Percentiles rank a stretch among this genome's conserved stretches.
Evolutionary conservation across 2,888 invertebrate species (phyloP).

Genomic region (Leptodirus hochenwartii): DNA sequence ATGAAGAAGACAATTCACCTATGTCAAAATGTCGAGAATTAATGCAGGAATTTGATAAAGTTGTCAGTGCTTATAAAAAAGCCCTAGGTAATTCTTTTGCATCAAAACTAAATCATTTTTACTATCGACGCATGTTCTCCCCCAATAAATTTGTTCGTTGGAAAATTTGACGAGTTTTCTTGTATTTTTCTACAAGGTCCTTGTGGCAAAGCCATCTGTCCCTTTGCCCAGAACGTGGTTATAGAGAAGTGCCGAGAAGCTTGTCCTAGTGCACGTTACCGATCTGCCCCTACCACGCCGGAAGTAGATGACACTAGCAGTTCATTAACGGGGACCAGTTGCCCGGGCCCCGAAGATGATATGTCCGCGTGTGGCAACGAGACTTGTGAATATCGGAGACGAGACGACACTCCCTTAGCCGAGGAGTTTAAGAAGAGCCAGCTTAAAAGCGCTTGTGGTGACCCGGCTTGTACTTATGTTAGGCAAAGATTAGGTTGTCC

Average conservation of each 20-base stretch:
- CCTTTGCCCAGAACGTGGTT: conserved; percentile 19
- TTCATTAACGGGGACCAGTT: not conserved
- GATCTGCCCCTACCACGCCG: not conserved
- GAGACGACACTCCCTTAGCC: conserved; percentile 18
- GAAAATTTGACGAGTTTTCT: too few species aligned
- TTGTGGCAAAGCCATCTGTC: conserved; percentile 22
- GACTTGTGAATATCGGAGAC: conserved; percentile 22
- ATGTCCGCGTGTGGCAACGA: conserved; percentile 20
- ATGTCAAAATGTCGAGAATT: conserved; percentile 23
- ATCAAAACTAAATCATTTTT: too few species aligned
- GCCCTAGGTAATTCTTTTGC: too few species aligned
- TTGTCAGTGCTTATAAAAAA: conserved; percentile 18
- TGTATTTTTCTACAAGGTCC: too few species aligned
- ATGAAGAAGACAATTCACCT: conserved; percentile 11
- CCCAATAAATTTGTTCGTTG: too few species aligned
- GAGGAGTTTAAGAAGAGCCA: conserved; percentile 16
- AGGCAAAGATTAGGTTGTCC: conserved; percentile 10
- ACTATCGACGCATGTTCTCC: too few species aligned
- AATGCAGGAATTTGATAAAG: conserved; percentile 23
- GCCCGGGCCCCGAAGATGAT: conserved; percentile 6
- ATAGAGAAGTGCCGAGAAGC: conserved; percentile 18
- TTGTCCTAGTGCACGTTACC: too few species aligned
- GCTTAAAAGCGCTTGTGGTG: conserved; percentile 12
- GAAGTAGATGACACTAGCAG: conserved; percentile 5
- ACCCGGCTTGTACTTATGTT: conserved; percentile 12